phyloP scores from a whole-genome alignment of 1,140 invertebrate species.

The Potamilus streckersoni region DNA sequence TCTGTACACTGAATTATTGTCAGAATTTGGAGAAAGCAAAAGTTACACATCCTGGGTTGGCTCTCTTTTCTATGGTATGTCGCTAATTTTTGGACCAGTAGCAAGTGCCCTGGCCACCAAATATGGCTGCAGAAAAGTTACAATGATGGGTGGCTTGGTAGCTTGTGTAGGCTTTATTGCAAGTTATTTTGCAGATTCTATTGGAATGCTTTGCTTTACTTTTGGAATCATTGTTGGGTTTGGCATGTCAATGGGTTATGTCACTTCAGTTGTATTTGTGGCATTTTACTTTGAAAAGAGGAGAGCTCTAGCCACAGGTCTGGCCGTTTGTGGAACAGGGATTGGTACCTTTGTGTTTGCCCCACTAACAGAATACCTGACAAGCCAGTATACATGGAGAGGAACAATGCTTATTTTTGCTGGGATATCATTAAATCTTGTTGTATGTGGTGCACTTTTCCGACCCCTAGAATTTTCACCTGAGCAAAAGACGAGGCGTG shows the following conservation, averaged over 20 bases:
- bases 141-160: slow-evolving; percentile 79
- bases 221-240: slow-evolving; percentile 89
- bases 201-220: slow-evolving; percentile 80
- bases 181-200: slow-evolving; percentile 73
- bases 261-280: slow-evolving; percentile 76
- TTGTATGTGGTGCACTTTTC: slow-evolving; percentile 84
- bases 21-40: slow-evolving; percentile 85
- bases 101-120: slow-evolving; percentile 89
- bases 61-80: slow-evolving; percentile 60
- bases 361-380: slow-evolving; percentile 58
- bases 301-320: slow-evolving; percentile 89
- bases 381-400: slow-evolving; percentile 62
- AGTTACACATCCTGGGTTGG: slow-evolving; percentile 86
- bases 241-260: slow-evolving; percentile 87
- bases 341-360: slow-evolving; percentile 66
- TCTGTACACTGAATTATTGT: slow-evolving; percentile 77
- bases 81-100: slow-evolving; percentile 83
- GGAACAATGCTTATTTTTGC: slow-evolving; percentile 83
- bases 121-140: slow-evolving; percentile 83
- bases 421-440: slow-evolving; percentile 81
- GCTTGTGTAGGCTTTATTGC: slow-evolving; percentile 84
- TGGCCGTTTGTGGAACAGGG: slow-evolving; percentile 74
- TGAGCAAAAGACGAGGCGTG: slow-evolving; percentile 45
- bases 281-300: slow-evolving; percentile 95
- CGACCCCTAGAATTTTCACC: slow-evolving; percentile 75